Percentiles rank a stretch among this genome's conserved stretches.
Conservation (phyloP, 2,888 invertebrate species). For the Eurytoma adleriae region DNA sequence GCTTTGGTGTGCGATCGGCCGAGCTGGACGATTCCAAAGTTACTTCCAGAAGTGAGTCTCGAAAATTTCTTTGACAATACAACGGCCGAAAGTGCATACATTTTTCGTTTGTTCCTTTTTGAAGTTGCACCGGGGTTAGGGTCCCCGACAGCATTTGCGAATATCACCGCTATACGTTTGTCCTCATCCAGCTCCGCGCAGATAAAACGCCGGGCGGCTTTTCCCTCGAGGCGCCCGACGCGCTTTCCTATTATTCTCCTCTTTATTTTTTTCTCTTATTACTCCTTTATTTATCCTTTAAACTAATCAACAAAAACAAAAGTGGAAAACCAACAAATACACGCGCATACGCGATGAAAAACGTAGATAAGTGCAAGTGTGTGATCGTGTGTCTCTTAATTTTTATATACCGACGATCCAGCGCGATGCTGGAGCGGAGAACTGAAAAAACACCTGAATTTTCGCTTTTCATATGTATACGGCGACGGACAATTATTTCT, state of each 20-base stretch:
- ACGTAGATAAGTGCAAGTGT: constrained; percentile 50
- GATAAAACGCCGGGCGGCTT: constrained; percentile 47
- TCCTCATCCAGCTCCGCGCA: constrained; percentile 54
- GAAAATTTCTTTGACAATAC: constrained; percentile 39
- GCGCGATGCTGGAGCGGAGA: constrained; percentile 20
- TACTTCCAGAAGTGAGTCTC: constrained; percentile 2
- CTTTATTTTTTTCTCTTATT: constrained; percentile 8
- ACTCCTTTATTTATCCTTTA: constrained; percentile 47
- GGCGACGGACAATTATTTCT: constrained; percentile 45
- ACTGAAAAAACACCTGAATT: constrained; percentile 44
- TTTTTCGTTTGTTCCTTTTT: constrained; percentile 8
- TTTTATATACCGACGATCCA: constrained; percentile 33
- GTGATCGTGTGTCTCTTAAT: constrained; percentile 18
- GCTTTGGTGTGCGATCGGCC: constrained; percentile 57
- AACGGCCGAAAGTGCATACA: constrained; percentile 33
- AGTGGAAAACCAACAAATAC: constrained; percentile 57
- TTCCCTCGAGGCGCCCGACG: constrained; percentile 46
- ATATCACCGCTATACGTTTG: constrained; percentile 5
- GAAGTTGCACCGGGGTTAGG: constrained; percentile 19
- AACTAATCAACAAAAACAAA: constrained; percentile 59
- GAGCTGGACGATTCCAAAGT: constrained; percentile 49
- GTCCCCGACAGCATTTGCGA: constrained; percentile 10
- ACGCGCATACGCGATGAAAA: constrained; percentile 50
- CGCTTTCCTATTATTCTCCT: constrained; percentile 27
- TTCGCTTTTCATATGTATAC: constrained; percentile 36